Evolutionary conservation across 2,797 vertebrate species (phyloP).

Genomic region (Alca torda): DNA sequence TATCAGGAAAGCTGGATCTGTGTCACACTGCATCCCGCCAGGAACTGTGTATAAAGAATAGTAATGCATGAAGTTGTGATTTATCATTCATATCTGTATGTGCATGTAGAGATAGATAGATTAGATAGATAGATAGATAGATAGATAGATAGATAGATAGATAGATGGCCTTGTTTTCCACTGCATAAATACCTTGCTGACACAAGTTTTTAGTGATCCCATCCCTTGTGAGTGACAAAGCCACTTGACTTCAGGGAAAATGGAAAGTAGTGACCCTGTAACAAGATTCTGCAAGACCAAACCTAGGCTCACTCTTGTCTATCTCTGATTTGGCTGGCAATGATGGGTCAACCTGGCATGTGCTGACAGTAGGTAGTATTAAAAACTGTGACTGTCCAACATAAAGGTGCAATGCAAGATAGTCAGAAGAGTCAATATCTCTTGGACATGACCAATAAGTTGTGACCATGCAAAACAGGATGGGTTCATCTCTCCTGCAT

Average conservation of each 20-base stretch:
- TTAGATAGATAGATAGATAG: fast-evolving
- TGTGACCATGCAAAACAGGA: neutral
- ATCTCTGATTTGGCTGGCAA: neutral
- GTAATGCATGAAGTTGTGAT: neutral
- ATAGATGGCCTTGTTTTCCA: neutral
- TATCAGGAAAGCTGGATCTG: neutral
- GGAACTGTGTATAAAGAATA: neutral
- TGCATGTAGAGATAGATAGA: fast-evolving
- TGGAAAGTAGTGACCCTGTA: neutral
- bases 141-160: fast-evolving
- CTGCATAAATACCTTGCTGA: neutral
- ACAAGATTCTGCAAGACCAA: neutral
- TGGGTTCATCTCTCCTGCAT: neutral
- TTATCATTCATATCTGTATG: neutral
- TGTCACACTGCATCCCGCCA: neutral
- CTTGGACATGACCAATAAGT: neutral
- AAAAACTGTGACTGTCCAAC: neutral
- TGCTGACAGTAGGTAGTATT: neutral
- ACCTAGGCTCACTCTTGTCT: neutral
- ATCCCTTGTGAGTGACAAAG: neutral
- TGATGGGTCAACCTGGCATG: neutral
- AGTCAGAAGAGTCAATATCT: neutral
- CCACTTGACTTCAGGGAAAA: neutral
- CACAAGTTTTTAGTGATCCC: neutral
- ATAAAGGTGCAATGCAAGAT: neutral